Conservation (phyloP, 2,888 invertebrate species). For the Drosophila parthenogenetica region DNA sequence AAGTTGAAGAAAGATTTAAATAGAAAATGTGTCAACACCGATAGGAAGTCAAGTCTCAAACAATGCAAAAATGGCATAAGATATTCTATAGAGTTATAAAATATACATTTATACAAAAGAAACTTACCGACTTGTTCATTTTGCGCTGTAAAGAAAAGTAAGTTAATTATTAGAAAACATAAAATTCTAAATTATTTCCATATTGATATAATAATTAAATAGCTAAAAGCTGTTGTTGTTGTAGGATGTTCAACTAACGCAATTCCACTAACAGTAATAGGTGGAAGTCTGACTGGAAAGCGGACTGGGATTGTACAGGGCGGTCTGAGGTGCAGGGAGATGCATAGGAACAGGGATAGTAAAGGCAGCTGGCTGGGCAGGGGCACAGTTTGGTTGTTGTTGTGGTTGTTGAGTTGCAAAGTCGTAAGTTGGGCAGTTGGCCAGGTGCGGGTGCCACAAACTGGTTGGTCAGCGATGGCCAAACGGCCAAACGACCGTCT, state of each 20-base stretch:
- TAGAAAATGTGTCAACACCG: not conserved
- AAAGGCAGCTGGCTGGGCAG: slow-evolving; percentile 55
- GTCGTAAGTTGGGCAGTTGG: slow-evolving; percentile 80
- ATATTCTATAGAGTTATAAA: too few species aligned
- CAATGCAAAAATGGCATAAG: too few species aligned
- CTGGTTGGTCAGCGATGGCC: slow-evolving; percentile 76
- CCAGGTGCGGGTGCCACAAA: slow-evolving; percentile 82
- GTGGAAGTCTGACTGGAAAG: slow-evolving; percentile 8
- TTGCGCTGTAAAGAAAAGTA: too few species aligned
- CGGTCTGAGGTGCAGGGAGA: slow-evolving; percentile 7
- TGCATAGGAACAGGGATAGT: slow-evolving; percentile 21
- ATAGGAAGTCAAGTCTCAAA: too few species aligned
- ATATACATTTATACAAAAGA: too few species aligned
- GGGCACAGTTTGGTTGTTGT: slow-evolving; percentile 40
- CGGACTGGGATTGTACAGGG: not conserved
- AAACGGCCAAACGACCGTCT: slow-evolving; percentile 44
- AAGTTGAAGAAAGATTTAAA: not conserved
- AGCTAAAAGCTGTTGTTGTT: slow-evolving; percentile 1
- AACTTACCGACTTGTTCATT: too few species aligned
- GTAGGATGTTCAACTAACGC: slow-evolving; percentile 19
- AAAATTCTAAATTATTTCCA: too few species aligned
- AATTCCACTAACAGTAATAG: slow-evolving; percentile 19
- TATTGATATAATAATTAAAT: too few species aligned
- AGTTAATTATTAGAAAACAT: too few species aligned
- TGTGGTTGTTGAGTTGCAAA: slow-evolving; percentile 41